A percentile compares a stretch with the other conserved stretches of the same genome.
These are phyloP conservation scores for Archips xylosteana DNA, from an alignment of 2,888 invertebrate genomes.

Conservation along the genomic window DNA sequence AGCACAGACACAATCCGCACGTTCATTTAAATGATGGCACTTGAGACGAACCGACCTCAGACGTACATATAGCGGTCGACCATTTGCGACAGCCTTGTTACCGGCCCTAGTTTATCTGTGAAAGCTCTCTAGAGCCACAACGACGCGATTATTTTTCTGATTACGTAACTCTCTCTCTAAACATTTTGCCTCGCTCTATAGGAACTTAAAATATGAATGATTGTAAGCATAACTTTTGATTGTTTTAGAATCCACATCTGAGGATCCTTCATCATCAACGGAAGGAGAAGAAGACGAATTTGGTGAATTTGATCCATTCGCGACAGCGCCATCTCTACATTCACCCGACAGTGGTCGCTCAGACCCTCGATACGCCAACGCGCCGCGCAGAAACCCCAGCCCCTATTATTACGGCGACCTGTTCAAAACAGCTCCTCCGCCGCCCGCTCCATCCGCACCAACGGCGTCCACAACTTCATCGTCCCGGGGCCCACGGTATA, in stretches of 20 bases:
- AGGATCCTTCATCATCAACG: slow-evolving; percentile 82
- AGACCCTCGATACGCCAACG: slow-evolving; percentile 83
- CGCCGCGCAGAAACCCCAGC: slow-evolving; percentile 89
- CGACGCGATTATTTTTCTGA: neutral
- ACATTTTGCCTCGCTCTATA: neutral
- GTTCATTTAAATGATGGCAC: slow-evolving; percentile 68
- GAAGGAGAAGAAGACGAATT: slow-evolving; percentile 87
- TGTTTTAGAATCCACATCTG: slow-evolving; percentile 78
- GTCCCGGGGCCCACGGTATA: slow-evolving; percentile 85
- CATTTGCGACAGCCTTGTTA: slow-evolving; percentile 64
- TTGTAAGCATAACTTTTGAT: slow-evolving; percentile 45
- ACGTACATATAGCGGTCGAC: slow-evolving; percentile 53
- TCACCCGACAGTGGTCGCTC: slow-evolving; percentile 89
- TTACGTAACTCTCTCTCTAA: neutral
- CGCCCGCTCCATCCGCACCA: slow-evolving; percentile 80
- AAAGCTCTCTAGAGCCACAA: slow-evolving; percentile 43
- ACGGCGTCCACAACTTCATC: slow-evolving; percentile 75
- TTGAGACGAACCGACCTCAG: slow-evolving; percentile 66
- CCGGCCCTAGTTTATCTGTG: slow-evolving; percentile 55
- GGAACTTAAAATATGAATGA: neutral
- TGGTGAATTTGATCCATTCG: slow-evolving; percentile 81
- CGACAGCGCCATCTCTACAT: slow-evolving; percentile 86
- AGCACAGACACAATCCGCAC: slow-evolving; percentile 57
- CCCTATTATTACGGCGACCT: slow-evolving; percentile 94
- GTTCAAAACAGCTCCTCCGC: slow-evolving; percentile 83